phyloP scores from a whole-genome alignment of 2,113 vertebrate species.

The Engystomops pustulosus region DNA sequence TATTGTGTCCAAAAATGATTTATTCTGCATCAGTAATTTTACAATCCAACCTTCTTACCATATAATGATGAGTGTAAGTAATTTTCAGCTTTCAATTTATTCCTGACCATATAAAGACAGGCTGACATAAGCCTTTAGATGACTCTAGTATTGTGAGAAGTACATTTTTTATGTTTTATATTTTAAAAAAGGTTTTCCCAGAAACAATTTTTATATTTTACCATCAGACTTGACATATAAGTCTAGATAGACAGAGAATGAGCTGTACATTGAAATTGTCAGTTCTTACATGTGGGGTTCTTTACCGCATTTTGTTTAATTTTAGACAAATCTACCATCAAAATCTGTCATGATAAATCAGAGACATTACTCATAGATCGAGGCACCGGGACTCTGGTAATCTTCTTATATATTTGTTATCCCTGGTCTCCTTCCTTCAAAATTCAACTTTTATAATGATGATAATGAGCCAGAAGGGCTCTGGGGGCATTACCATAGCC shows the following conservation, averaged over 20 bases:
- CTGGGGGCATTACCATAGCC: no score
- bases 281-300: no score
- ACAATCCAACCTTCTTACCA: conserved; percentile 25
- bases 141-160: neutral
- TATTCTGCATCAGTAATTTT: conserved; percentile 49
- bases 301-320: no score
- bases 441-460: no score
- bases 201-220: neutral
- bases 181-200: neutral
- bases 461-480: no score
- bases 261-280: neutral
- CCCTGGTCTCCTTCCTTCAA: no score
- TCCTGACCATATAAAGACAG: neutral
- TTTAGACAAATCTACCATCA: no score
- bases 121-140: neutral
- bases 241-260: neutral
- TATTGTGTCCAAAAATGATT: conserved; percentile 60
- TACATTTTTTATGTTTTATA: neutral
- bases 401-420: no score
- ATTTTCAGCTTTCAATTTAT: conserved; percentile 28
- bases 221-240: neutral
- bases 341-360: no score
- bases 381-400: no score
- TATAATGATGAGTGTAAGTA: conserved; percentile 9
- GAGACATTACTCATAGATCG: no score